These are phyloP conservation scores for Rhyacophila evoluta DNA, from an alignment of 2,888 invertebrate species.

Conservation along the genomic window DNA sequence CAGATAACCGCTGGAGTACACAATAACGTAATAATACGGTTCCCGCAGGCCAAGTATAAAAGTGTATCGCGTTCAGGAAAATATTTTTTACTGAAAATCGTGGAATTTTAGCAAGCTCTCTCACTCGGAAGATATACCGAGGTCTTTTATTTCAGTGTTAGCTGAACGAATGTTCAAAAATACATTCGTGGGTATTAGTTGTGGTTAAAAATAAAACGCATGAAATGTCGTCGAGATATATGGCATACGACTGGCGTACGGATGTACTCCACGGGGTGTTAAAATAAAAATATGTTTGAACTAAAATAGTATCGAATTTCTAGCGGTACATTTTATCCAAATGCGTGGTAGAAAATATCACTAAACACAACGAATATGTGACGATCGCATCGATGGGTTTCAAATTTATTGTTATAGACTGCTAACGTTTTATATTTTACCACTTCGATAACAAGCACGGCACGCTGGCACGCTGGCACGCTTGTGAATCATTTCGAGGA, in stretches of 20 bases:
- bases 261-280: neutral
- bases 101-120: neutral
- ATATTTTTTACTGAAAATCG: neutral
- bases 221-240: conserved; percentile 10
- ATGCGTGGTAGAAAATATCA: too few species aligned
- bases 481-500: too few species aligned
- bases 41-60: too few species aligned
- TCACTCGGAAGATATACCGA: neutral
- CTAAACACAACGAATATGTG: too few species aligned
- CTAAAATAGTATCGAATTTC: neutral
- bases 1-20: too few species aligned
- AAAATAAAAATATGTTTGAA: neutral
- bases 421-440: too few species aligned
- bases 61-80: too few species aligned
- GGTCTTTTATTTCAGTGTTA: conserved; percentile 15
- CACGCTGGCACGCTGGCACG: too few species aligned
- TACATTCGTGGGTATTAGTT: neutral
- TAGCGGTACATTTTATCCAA: neutral
- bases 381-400: too few species aligned
- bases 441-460: too few species aligned
- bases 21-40: too few species aligned
- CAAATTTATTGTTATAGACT: too few species aligned
- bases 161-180: conserved; percentile 4
- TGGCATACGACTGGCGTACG: neutral
- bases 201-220: neutral